phyloP scores from a whole-genome alignment of 1,140 invertebrate species.

The Doryteuthis pealeii region DNA sequence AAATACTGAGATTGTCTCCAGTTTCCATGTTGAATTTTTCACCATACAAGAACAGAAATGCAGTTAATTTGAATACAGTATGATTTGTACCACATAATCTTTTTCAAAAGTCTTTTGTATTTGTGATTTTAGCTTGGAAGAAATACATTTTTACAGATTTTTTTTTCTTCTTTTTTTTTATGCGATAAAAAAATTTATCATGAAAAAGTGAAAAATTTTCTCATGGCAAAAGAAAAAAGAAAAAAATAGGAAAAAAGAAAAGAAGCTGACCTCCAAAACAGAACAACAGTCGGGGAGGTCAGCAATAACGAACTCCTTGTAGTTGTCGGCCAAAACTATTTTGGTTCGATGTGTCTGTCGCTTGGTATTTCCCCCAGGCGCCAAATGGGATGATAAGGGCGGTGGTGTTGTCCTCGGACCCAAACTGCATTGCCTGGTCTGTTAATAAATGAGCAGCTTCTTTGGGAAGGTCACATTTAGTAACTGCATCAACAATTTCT shows the following conservation, averaged over 20 bases:
- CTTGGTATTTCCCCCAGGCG: constrained; percentile 64
- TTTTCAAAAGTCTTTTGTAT: too few relatives aligned
- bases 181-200: background rate
- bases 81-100: too few relatives aligned
- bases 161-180: background rate
- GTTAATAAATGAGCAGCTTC: constrained; percentile 63
- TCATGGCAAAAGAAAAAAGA: background rate
- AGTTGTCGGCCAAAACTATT: constrained; percentile 52
- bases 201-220: background rate
- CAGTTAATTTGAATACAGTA: too few relatives aligned
- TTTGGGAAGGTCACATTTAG: constrained; percentile 58
- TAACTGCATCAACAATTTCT: constrained; percentile 63
- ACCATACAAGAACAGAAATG: too few relatives aligned
- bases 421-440: constrained; percentile 64
- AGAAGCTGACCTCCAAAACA: background rate
- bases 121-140: too few relatives aligned
- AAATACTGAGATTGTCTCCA: too few relatives aligned
- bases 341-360: constrained; percentile 31
- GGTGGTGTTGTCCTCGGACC: constrained; percentile 66
- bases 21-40: too few relatives aligned
- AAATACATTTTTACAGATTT: too few relatives aligned
- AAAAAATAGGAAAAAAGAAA: background rate
- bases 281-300: background rate
- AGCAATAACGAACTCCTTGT: constrained; percentile 29
- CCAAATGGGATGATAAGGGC: constrained; percentile 65